phyloP scores from a whole-genome alignment of 2,113 vertebrate species.

The Salvelinus sp. region DNA sequence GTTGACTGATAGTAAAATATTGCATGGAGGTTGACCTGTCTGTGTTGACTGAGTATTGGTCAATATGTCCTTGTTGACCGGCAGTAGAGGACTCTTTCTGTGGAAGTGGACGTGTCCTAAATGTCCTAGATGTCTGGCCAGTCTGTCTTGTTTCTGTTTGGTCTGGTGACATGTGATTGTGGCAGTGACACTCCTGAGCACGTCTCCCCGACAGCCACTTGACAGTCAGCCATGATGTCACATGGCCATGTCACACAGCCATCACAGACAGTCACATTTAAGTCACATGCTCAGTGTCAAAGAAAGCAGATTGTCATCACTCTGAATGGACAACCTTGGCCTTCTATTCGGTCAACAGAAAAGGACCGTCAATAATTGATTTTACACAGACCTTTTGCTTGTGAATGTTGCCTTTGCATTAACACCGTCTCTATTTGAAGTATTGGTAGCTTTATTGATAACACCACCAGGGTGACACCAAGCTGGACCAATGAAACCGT shows the following conservation, averaged over 20 bases:
- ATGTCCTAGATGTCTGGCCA: slow-evolving; percentile 18
- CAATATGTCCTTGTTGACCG: background rate
- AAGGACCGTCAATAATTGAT: background rate
- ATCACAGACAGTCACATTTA: background rate
- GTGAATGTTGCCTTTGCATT: background rate
- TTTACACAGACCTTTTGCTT: background rate
- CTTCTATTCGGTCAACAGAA: background rate
- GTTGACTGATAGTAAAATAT: too few species aligned
- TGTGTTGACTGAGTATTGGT: background rate
- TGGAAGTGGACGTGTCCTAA: slow-evolving; percentile 24
- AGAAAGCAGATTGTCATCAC: slow-evolving; percentile 35
- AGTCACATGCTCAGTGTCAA: slow-evolving; percentile 9
- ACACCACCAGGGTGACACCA: background rate
- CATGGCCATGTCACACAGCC: background rate
- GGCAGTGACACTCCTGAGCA: slow-evolving; percentile 32
- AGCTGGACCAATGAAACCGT: background rate
- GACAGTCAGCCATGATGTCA: slow-evolving; percentile 40
- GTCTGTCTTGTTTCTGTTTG: slow-evolving; percentile 33
- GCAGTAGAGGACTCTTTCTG: slow-evolving; percentile 7
- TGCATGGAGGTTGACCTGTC: background rate
- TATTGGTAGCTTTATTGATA: too few species aligned
- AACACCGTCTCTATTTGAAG: background rate
- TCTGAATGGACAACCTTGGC: slow-evolving; percentile 34
- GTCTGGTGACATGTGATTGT: slow-evolving; percentile 51
- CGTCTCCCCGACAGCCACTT: slow-evolving; percentile 44